A percentile compares a stretch with the other conserved stretches of the same genome.
These are phyloP conservation scores for Gymnoscopelus microlampas DNA, from an alignment of 2,797 vertebrate species.

Conservation along the genomic window DNA sequence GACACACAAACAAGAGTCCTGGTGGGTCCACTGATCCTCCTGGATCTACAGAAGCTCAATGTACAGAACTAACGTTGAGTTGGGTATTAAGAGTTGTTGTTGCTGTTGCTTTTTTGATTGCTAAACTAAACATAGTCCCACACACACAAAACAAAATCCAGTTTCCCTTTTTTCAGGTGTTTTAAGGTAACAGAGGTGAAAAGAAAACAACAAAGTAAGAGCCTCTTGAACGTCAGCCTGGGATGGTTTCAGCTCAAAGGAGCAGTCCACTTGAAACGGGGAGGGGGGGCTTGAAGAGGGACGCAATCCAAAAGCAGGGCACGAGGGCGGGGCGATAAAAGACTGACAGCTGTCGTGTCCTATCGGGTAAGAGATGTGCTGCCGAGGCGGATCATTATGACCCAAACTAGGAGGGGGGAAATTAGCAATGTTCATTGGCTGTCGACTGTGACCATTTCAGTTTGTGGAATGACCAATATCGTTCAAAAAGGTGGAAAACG, in stretches of 20 bases:
- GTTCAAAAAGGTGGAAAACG: background rate
- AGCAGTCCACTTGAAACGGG: too few species aligned
- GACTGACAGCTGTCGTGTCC: too few species aligned
- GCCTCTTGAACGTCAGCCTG: background rate
- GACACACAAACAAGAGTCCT: slow-evolving; percentile 33
- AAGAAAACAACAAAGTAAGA: slow-evolving; percentile 23
- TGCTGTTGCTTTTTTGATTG: slow-evolving; percentile 12
- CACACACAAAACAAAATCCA: slow-evolving; percentile 32
- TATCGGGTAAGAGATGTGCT: too few species aligned
- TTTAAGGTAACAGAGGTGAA: slow-evolving; percentile 67
- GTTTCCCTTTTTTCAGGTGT: slow-evolving; percentile 27
- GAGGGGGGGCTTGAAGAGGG: too few species aligned
- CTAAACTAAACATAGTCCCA: slow-evolving; percentile 24
- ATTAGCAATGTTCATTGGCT: background rate
- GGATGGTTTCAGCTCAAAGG: too few species aligned
- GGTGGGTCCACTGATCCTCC: slow-evolving; percentile 49
- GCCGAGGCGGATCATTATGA: too few species aligned
- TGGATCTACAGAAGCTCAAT: slow-evolving; percentile 33
- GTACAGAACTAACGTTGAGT: slow-evolving; percentile 6
- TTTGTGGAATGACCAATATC: background rate
- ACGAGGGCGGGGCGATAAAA: too few species aligned
- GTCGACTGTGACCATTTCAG: background rate
- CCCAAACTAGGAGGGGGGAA: background rate
- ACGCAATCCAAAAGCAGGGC: background rate
- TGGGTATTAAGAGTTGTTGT: too few species aligned